phyloP scores from a whole-genome alignment of 1,140 invertebrate species.

The Drosophila pruinosa region DNA sequence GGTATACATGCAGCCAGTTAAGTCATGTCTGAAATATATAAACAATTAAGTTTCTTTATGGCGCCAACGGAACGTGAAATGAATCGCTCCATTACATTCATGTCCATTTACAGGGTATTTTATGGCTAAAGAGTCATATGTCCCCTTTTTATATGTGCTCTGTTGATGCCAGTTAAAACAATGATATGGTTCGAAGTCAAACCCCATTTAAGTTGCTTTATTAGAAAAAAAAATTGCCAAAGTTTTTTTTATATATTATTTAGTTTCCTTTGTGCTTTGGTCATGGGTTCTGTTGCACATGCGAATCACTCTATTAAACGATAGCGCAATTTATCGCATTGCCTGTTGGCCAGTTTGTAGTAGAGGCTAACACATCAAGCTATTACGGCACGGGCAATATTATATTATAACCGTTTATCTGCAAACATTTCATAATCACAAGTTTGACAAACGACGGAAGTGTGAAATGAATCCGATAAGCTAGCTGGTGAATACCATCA shows the following conservation, averaged over 20 bases:
- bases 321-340: slow-evolving; percentile 24
- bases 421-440: slow-evolving; percentile 21
- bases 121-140: neutral
- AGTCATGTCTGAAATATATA: neutral
- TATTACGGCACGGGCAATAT: slow-evolving; percentile 16
- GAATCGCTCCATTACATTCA: neutral
- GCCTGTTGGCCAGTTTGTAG: slow-evolving; percentile 13
- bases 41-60: neutral
- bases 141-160: neutral
- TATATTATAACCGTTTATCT: slow-evolving; percentile 21
- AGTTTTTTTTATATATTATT: neutral
- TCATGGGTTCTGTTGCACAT: slow-evolving; percentile 23
- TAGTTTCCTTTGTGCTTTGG: neutral
- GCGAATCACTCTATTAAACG: slow-evolving; percentile 9
- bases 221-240: neutral
- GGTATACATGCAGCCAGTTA: neutral
- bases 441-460: slow-evolving; percentile 30
- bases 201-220: slow-evolving; percentile 24
- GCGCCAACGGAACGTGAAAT: neutral
- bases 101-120: slow-evolving; percentile 16
- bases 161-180: slow-evolving; percentile 56
- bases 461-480: slow-evolving; percentile 17
- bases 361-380: neutral
- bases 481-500: neutral
- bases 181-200: slow-evolving; percentile 49